phyloP scores from a whole-genome alignment of 2,113 vertebrate genomes.

The Ranitomeya variabilis region DNA sequence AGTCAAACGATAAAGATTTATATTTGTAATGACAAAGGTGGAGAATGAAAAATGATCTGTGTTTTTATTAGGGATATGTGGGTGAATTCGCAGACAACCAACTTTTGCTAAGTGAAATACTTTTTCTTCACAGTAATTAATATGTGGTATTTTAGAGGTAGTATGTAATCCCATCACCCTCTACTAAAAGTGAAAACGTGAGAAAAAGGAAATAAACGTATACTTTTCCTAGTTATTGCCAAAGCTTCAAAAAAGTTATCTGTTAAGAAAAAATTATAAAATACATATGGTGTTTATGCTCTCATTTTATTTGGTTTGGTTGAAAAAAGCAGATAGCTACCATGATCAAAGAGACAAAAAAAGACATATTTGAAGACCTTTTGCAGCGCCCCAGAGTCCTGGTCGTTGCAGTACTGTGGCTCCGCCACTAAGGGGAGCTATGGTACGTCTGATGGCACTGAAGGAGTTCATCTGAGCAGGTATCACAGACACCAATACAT shows the following conservation, averaged over 20 bases:
- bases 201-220: slow-evolving; percentile 7
- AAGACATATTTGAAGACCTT: not conserved
- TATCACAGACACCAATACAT: no score
- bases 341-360: not conserved
- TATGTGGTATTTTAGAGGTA: slow-evolving; percentile 16
- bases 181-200: slow-evolving; percentile 1
- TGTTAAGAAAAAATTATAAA: not conserved
- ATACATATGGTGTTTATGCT: not conserved
- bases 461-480: no score
- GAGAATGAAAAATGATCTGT: slow-evolving; percentile 10
- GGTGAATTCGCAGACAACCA: slow-evolving; percentile 24
- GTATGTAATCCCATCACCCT: not conserved
- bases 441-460: no score
- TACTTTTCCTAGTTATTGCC: not conserved
- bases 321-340: not conserved
- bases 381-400: no score
- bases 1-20: slow-evolving; percentile 15
- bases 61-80: slow-evolving; percentile 42
- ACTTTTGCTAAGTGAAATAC: not conserved
- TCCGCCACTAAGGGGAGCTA: no score
- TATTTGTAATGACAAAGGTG: slow-evolving; percentile 8
- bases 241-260: not conserved
- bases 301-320: not conserved
- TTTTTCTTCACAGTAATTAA: slow-evolving; percentile 26
- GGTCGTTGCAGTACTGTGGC: no score